phyloP scores from a whole-genome alignment of 2,888 invertebrate species.

The Acanthosepion lycidas region DNA sequence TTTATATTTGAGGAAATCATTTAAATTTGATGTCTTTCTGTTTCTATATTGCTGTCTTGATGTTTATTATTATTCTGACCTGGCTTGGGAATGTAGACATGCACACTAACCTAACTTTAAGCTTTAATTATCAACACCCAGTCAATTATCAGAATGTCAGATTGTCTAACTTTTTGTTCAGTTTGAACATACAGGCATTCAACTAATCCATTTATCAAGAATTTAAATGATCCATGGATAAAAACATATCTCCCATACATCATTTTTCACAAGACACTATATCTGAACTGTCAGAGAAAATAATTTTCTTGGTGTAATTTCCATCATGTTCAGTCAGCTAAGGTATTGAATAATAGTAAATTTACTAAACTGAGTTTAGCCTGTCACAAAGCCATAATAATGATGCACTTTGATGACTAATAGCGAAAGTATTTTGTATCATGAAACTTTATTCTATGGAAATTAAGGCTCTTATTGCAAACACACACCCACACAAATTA shows the following conservation, averaged over 20 bases:
- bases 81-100: constrained; percentile 9
- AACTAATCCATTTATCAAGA: neutral
- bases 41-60: constrained; percentile 22
- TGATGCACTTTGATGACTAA: no score
- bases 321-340: no score
- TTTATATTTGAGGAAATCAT: neutral
- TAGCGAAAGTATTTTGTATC: no score
- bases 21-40: neutral
- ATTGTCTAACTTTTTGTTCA: neutral
- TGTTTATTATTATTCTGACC: neutral
- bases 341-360: no score
- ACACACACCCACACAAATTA: no score
- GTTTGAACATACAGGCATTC: neutral
- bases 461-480: no score
- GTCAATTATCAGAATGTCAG: neutral
- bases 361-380: no score
- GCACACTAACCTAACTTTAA: neutral
- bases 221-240: neutral
- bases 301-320: no score
- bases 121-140: neutral
- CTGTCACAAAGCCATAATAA: no score
- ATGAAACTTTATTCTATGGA: no score
- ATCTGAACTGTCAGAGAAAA: no score
- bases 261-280: no score
- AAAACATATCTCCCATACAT: neutral